These are phyloP conservation scores for Heloderma charlesbogerti DNA, from an alignment of 2,113 vertebrate genomes.

Conservation along the genomic window DNA sequence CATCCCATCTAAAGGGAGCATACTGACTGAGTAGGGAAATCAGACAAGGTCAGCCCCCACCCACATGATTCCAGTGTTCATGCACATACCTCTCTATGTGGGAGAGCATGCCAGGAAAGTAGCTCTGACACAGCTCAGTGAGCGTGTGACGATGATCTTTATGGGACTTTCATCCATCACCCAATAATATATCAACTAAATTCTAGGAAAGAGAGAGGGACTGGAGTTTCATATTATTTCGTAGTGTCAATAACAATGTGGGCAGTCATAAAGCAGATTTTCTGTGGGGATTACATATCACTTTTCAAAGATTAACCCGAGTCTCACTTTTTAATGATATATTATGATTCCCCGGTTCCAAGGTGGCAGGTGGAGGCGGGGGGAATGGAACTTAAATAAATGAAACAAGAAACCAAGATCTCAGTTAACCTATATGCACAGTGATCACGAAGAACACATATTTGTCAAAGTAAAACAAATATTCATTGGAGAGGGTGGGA, in stretches of 20 bases:
- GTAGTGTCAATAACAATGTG: neutral
- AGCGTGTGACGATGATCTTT: slow-evolving; percentile 15
- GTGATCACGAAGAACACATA: neutral
- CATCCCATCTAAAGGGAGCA: neutral
- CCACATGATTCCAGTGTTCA: neutral
- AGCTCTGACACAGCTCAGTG: slow-evolving; percentile 8
- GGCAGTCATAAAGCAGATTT: neutral
- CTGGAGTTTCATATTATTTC: slow-evolving; percentile 36
- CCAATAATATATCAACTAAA: slow-evolving; percentile 24
- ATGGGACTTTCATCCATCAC: neutral
- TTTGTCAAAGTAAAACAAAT: neutral
- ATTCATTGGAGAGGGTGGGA: neutral
- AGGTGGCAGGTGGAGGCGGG: too few species aligned
- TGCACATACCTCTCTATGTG: neutral
- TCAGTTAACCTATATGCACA: neutral
- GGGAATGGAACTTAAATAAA: slow-evolving; percentile 9
- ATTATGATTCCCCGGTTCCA: slow-evolving; percentile 21
- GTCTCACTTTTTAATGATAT: neutral
- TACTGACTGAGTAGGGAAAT: neutral
- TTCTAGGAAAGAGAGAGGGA: neutral
- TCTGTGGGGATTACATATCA: neutral
- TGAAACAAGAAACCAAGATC: neutral
- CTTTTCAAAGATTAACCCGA: neutral
- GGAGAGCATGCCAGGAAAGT: neutral
- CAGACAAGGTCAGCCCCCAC: too few species aligned